Conservation (phyloP, 1,140 invertebrate genomes). For the Drosophila eugracilis region DNA sequence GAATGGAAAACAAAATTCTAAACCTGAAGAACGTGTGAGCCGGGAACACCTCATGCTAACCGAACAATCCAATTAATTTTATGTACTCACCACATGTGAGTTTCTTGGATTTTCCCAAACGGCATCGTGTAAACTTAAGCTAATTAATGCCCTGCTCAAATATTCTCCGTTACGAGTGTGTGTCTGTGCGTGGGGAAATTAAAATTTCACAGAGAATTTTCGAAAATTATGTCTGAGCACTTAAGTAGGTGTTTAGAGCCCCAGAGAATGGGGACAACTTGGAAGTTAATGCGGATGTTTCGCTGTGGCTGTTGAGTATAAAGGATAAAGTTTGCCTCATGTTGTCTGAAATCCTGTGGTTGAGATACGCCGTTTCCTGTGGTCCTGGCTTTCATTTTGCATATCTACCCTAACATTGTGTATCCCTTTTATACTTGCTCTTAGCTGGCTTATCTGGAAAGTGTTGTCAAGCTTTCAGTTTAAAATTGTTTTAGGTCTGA, state of each 20-base stretch:
- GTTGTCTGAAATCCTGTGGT: constrained; percentile 7
- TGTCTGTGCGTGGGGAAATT: constrained; percentile 20
- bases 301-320: background rate
- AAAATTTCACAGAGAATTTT: constrained; percentile 40
- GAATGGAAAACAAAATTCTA: constrained; percentile 1
- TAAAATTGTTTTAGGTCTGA: constrained; percentile 14
- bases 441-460: background rate
- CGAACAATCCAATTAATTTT: constrained; percentile 36
- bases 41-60: background rate
- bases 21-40: background rate
- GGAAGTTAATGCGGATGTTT: constrained; percentile 15
- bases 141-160: constrained; percentile 33
- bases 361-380: constrained; percentile 5
- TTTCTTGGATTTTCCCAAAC: constrained; percentile 12
- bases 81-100: constrained; percentile 6
- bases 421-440: constrained; percentile 1
- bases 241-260: constrained; percentile 43
- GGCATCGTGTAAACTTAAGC: constrained; percentile 20
- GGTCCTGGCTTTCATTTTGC: constrained; percentile 20
- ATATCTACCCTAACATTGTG: constrained; percentile 7
- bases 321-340: constrained; percentile 25
- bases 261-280: constrained; percentile 1
- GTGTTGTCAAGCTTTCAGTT: constrained; percentile 1
- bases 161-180: constrained; percentile 20
- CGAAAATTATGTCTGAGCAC: constrained; percentile 43